These are phyloP conservation scores for Micrastur ruficollis DNA, from an alignment of 2,797 vertebrate species.

Conservation along the genomic window DNA sequence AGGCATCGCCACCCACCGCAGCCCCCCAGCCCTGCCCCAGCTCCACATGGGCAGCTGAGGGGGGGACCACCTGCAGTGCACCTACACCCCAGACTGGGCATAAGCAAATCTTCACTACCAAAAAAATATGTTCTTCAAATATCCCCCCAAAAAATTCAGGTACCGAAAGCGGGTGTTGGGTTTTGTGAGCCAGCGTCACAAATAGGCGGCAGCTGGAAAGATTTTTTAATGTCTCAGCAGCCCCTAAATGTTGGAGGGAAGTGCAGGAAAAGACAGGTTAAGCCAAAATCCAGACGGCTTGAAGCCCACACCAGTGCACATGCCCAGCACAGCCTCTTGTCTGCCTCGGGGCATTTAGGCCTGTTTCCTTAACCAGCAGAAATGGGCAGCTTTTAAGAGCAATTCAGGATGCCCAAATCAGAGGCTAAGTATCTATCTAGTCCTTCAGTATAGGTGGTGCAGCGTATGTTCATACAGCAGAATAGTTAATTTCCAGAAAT, in stretches of 20 bases:
- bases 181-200: background rate
- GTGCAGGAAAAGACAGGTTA: background rate
- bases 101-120: background rate
- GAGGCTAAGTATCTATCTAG: background rate
- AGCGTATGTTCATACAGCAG: background rate
- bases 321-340: background rate
- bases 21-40: background rate
- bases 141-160: background rate
- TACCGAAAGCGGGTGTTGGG: background rate
- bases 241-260: background rate
- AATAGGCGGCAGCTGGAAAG: background rate
- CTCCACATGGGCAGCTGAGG: background rate
- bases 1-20: background rate
- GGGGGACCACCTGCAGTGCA: background rate
- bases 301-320: background rate
- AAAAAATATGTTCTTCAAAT: background rate
- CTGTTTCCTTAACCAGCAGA: background rate
- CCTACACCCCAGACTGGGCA: background rate
- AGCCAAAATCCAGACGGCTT: background rate
- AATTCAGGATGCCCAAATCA: background rate
- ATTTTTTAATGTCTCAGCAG: background rate
- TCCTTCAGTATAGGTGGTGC: background rate
- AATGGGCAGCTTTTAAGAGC: background rate
- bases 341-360: background rate
- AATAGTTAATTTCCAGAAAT: background rate